phyloP scores from a whole-genome alignment of 2,888 invertebrate species.

The Dimorphilus gyrociliatus region DNA sequence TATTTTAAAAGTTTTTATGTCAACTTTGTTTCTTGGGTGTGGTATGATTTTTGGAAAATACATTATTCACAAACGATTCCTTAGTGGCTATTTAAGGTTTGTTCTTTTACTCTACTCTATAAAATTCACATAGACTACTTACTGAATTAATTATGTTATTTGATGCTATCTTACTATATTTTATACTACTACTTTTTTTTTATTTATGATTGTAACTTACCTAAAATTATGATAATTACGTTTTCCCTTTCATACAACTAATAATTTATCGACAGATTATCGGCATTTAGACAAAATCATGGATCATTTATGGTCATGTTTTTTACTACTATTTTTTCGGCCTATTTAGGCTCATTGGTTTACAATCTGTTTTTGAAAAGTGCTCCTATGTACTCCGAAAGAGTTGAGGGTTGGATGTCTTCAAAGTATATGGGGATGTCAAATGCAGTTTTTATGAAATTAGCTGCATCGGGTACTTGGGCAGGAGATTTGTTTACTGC shows the following conservation, averaged over 20 bases:
- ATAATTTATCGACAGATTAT: too few relatives aligned
- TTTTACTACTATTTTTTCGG: constrained; percentile 37
- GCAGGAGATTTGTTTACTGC: constrained; percentile 43
- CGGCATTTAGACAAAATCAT: constrained; percentile 41
- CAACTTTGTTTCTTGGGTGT: constrained; percentile 38
- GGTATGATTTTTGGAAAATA: constrained; percentile 40
- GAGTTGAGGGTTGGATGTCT: constrained; percentile 24
- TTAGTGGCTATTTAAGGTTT: too few relatives aligned
- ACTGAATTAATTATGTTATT: too few relatives aligned
- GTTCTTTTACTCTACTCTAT: too few relatives aligned
- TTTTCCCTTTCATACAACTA: too few relatives aligned
- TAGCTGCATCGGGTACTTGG: constrained; percentile 42
- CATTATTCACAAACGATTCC: constrained; percentile 39
- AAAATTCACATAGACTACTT: too few relatives aligned
- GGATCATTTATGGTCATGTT: constrained; percentile 44
- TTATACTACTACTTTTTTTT: too few relatives aligned
- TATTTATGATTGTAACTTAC: too few relatives aligned
- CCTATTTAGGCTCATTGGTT: constrained; percentile 40
- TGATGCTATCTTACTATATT: too few relatives aligned
- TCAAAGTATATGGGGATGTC: constrained; percentile 39
- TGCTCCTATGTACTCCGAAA: too few relatives aligned
- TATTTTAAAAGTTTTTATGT: constrained; percentile 35
- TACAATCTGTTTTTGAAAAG: constrained; percentile 39
- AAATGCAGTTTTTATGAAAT: constrained; percentile 41
- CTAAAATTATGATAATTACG: too few relatives aligned